Conservation (phyloP, 2,113 vertebrate genomes). For the Sinocyclocheilus maitianheensis region DNA sequence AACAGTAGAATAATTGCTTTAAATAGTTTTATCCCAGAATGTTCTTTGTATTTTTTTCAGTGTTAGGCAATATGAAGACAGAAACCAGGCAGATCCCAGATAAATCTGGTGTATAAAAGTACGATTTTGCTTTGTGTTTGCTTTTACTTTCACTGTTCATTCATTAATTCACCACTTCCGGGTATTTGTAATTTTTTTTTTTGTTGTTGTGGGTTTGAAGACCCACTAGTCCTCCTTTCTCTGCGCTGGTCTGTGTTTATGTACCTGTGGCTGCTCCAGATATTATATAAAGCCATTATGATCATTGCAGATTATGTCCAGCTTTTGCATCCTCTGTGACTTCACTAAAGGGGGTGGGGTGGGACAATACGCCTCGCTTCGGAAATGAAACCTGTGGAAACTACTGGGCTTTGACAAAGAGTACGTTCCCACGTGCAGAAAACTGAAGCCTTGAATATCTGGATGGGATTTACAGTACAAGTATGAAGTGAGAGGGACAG, state of each 20-base stretch:
- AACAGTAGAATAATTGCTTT: not conserved
- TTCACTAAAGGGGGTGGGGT: slow-evolving; percentile 20
- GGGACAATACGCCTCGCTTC: slow-evolving; percentile 24
- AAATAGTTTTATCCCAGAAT: not conserved
- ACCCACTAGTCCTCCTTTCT: not conserved
- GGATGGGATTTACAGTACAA: not conserved
- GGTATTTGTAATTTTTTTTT: not conserved
- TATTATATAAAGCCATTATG: slow-evolving; percentile 53
- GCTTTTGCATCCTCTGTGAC: slow-evolving; percentile 24
- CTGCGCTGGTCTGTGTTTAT: slow-evolving; percentile 23
- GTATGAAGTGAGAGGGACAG: not conserved
- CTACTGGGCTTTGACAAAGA: slow-evolving; percentile 5
- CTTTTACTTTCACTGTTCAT: not conserved
- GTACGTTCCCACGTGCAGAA: not conserved
- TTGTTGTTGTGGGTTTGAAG: not conserved
- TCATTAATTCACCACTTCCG: not conserved
- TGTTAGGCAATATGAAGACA: not conserved
- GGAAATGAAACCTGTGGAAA: slow-evolving; percentile 28
- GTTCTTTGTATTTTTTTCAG: not conserved
- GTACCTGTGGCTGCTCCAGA: slow-evolving; percentile 44
- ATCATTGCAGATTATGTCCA: slow-evolving; percentile 46
- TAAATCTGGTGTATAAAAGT: not conserved
- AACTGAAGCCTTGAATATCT: not conserved
- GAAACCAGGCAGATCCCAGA: not conserved
- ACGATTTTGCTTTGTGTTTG: not conserved